Conservation (phyloP, 2,888 invertebrate species). For the Aleiodes alternator region DNA sequence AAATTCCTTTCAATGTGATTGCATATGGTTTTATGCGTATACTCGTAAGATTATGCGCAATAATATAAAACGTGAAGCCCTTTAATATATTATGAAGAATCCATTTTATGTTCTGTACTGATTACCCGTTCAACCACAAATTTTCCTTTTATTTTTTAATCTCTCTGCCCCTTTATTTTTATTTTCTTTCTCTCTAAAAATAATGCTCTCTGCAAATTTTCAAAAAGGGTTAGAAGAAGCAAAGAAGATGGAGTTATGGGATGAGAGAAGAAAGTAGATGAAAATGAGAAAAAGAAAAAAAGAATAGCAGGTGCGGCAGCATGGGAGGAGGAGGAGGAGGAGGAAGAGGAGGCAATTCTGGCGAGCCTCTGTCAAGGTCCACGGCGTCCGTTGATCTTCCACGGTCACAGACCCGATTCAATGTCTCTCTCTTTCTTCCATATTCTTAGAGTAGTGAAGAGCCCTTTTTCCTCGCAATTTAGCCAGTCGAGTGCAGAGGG, state of each 20-base stretch:
- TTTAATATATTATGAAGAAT: too few species aligned
- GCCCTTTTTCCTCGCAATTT: constrained; percentile 41
- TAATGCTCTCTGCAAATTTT: not conserved
- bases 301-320: constrained; percentile 45
- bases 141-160: not conserved
- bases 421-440: constrained; percentile 54
- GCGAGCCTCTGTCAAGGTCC: constrained; percentile 72
- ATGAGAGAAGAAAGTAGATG: constrained; percentile 27
- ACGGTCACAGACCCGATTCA: constrained; percentile 72
- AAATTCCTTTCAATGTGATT: too few species aligned
- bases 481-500: constrained; percentile 21
- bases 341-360: constrained; percentile 49
- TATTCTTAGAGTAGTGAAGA: not conserved
- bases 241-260: constrained; percentile 36
- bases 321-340: constrained; percentile 48
- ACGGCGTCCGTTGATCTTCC: constrained; percentile 73
- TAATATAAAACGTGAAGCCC: too few species aligned
- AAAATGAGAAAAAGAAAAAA: constrained; percentile 13
- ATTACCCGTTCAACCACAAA: not conserved
- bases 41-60: too few species aligned
- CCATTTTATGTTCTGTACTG: too few species aligned
- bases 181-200: not conserved
- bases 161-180: not conserved
- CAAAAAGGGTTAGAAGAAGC: not conserved
- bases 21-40: too few species aligned